Percentiles rank a stretch among this genome's conserved stretches.
These are phyloP conservation scores for Serilophus lunatus DNA, from an alignment of 2,113 vertebrate genomes.

Conservation along the genomic window DNA sequence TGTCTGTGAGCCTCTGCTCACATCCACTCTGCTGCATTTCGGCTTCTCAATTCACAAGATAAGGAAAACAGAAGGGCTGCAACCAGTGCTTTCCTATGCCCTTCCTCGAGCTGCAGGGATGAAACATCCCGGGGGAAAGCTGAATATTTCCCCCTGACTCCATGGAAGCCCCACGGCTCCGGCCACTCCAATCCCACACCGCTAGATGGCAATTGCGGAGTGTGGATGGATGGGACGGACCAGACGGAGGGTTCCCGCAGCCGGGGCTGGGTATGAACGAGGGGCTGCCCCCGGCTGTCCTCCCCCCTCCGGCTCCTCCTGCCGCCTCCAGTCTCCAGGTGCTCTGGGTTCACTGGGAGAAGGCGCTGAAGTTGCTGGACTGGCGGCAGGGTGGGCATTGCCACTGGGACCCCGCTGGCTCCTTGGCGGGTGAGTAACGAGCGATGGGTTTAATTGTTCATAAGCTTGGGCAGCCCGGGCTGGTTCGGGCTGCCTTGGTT, in stretches of 20 bases:
- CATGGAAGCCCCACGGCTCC: neutral
- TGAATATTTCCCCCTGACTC: fast-evolving
- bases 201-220: constrained; percentile 21
- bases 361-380: neutral
- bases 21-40: fast-evolving
- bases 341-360: neutral
- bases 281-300: constrained; percentile 13
- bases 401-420: neutral
- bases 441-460: fast-evolving
- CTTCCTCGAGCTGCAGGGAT: neutral
- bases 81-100: fast-evolving
- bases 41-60: fast-evolving
- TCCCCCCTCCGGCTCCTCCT: constrained; percentile 27
- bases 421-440: constrained; percentile 31
- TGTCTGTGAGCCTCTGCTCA: fast-evolving
- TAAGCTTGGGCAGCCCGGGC: neutral
- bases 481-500: neutral
- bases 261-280: neutral
- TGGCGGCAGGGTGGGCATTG: neutral
- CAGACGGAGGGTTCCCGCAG: neutral
- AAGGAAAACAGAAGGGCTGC: neutral
- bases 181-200: neutral
- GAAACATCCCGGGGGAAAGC: neutral
- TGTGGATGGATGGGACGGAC: neutral
- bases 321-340: neutral